Conservation (phyloP, 2,797 vertebrate species). For the Monodelphis domestica region DNA sequence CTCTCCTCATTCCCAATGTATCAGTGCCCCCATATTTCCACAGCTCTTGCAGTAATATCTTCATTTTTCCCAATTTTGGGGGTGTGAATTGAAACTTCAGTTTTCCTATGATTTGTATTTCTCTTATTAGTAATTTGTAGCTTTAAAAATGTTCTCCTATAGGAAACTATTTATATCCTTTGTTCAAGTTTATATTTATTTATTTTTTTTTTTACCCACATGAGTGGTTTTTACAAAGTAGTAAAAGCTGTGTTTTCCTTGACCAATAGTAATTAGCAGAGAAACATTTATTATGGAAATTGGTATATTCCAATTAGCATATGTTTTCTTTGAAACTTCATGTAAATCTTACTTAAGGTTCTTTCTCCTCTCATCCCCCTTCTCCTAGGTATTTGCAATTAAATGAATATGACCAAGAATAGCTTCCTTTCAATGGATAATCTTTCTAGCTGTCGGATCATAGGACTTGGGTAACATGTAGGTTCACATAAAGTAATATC, state of each 20-base stretch:
- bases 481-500: neutral
- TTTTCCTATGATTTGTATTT: neutral
- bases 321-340: constrained; percentile 28
- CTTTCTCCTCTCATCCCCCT: neutral
- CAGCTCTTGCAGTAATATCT: neutral
- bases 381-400: neutral
- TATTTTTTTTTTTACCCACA: neutral
- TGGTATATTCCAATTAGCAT: neutral
- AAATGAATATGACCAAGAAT: constrained; percentile 25
- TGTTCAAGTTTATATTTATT: neutral
- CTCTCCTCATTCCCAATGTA: neutral
- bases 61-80: neutral
- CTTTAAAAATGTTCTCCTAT: neutral
- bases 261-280: neutral
- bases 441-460: constrained; percentile 6
- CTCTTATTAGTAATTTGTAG: neutral
- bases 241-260: neutral
- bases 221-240: neutral
- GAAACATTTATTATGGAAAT: constrained; percentile 60
- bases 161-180: neutral
- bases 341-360: neutral
- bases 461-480: constrained; percentile 6
- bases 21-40: neutral
- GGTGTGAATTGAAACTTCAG: neutral
- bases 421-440: constrained; percentile 47